A percentile compares a stretch with the other conserved stretches of the same genome.
phyloP scores from a whole-genome alignment of 2,113 vertebrate genomes.

The Phyllostomus hastatus region DNA sequence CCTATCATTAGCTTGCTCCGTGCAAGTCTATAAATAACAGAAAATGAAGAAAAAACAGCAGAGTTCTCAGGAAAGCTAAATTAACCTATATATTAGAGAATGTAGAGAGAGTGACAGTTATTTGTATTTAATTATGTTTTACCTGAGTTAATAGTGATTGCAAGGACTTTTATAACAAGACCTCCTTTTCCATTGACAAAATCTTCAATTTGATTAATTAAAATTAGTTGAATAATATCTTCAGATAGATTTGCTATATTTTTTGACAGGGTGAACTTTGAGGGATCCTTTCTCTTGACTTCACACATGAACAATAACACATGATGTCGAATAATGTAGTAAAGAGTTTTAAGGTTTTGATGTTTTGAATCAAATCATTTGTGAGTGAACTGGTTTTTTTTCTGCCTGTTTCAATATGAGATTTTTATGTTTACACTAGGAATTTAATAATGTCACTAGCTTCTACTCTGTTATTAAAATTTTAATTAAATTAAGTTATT shows the following conservation, averaged over 20 bases:
- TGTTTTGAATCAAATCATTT: background rate
- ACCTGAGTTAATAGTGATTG: background rate
- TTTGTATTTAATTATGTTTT: background rate
- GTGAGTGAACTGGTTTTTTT: background rate
- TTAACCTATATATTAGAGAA: background rate
- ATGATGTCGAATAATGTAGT: background rate
- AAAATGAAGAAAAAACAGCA: background rate
- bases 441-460: too few relatives aligned
- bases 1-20: background rate
- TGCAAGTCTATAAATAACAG: background rate
- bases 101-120: background rate
- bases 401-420: background rate
- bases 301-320: background rate
- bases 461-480: too few relatives aligned
- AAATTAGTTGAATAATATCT: background rate
- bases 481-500: too few relatives aligned
- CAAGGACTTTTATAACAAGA: background rate
- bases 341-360: background rate
- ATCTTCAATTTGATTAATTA: background rate
- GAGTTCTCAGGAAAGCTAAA: background rate
- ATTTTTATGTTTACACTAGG: background rate
- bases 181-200: background rate
- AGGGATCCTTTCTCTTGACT: background rate
- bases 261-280: background rate
- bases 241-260: background rate